Evolutionary conservation across 2,888 invertebrate genomes (phyloP).

Genomic region (Drosophila prostipennis): DNA sequence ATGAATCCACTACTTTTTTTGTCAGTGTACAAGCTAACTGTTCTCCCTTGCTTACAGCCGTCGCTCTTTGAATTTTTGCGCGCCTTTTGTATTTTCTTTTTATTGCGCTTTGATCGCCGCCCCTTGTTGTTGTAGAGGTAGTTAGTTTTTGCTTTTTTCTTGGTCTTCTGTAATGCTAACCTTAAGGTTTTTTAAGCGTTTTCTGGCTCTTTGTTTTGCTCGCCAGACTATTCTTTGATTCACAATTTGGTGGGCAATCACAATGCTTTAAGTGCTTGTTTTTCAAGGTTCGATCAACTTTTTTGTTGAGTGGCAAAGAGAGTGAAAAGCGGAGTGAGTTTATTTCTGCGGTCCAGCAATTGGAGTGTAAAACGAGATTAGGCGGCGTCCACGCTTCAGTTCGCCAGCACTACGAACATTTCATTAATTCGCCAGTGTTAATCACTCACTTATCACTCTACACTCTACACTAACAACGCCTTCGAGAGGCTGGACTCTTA

Average conservation of each 20-base stretch:
- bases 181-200: constrained; percentile 40
- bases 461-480: constrained; percentile 27
- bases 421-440: constrained; percentile 55
- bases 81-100: constrained; percentile 31
- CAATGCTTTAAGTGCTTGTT: constrained; percentile 51
- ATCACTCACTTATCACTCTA: constrained; percentile 59
- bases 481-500: constrained; percentile 1
- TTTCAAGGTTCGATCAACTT: constrained; percentile 77
- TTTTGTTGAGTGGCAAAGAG: constrained; percentile 10
- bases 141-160: constrained; percentile 28
- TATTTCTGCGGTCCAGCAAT: constrained; percentile 17
- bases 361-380: constrained; percentile 42
- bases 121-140: constrained; percentile 7
- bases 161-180: constrained; percentile 64
- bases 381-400: constrained; percentile 61
- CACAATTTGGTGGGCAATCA: constrained; percentile 37
- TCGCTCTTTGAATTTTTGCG: constrained; percentile 29
- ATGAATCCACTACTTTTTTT: not conserved
- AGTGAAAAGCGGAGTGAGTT: constrained; percentile 8
- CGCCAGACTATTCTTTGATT: constrained; percentile 20
- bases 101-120: constrained; percentile 28
- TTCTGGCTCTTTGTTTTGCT: constrained; percentile 3
- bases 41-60: constrained; percentile 40
- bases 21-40: constrained; percentile 53
- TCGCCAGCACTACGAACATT: constrained; percentile 42